These are phyloP conservation scores for Petrocephalus microphthalmus DNA, from an alignment of 2,113 vertebrate genomes.

Conservation along the genomic window DNA sequence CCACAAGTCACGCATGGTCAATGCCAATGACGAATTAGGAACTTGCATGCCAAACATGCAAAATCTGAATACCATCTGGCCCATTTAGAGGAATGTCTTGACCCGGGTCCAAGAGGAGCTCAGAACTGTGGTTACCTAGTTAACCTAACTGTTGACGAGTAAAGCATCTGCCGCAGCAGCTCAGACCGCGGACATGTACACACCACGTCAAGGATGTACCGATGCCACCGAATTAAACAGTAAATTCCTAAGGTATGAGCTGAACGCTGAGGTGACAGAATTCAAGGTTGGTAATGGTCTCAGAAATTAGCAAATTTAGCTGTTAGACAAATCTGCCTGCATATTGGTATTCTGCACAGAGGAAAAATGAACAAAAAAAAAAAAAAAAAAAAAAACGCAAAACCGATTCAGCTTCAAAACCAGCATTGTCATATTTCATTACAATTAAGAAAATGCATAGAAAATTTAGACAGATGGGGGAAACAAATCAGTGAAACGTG, in stretches of 20 bases:
- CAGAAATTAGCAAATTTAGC: not conserved
- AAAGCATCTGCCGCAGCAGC: constrained; percentile 16
- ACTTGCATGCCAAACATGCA: constrained; percentile 1
- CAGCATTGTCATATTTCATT: not conserved
- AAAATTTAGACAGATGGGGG: not conserved
- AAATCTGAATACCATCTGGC: constrained; percentile 26
- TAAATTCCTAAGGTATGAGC: not conserved
- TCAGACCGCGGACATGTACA: not conserved
- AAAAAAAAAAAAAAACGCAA: not conserved
- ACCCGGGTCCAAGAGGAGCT: constrained; percentile 7
- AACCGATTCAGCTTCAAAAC: not conserved
- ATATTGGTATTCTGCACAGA: not conserved
- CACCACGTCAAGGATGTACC: not conserved
- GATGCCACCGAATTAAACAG: not conserved
- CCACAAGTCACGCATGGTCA: constrained; percentile 24
- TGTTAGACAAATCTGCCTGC: not conserved
- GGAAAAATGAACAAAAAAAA: too few relatives aligned
- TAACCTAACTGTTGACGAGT: constrained; percentile 14
- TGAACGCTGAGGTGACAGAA: not conserved
- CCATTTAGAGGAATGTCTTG: constrained; percentile 14
- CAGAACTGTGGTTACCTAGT: constrained; percentile 17
- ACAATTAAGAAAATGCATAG: not conserved
- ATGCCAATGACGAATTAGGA: constrained; percentile 24
- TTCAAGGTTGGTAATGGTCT: not conserved
- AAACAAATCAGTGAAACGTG: not conserved